Conservation (phyloP, 2,888 invertebrate species). For the Omphaloscelis lunosa region DNA sequence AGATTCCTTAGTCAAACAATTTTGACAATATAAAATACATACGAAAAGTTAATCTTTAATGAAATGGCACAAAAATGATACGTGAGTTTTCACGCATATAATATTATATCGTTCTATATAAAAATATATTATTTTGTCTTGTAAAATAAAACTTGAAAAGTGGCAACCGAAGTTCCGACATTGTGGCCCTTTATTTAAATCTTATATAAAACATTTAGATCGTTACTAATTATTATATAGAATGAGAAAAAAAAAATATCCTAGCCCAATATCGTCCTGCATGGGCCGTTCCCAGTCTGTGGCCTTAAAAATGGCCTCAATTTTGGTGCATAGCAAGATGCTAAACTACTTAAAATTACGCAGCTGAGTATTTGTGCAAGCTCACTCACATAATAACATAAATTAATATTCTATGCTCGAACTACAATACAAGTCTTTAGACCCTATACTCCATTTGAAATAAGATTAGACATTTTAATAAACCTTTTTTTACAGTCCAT, state of each 20-base stretch:
- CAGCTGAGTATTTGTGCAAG: conserved; percentile 59
- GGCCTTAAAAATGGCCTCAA: conserved; percentile 5
- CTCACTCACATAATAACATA: conserved; percentile 45
- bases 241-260: background rate
- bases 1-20: conserved; percentile 33
- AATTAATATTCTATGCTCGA: conserved; percentile 13
- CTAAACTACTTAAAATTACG: conserved; percentile 34
- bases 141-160: background rate
- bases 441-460: no score
- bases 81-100: background rate
- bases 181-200: background rate
- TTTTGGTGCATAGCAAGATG: conserved; percentile 18
- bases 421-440: conserved; percentile 24
- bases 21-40: conserved; percentile 21
- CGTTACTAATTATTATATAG: background rate
- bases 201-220: background rate
- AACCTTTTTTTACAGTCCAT: no score
- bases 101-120: background rate
- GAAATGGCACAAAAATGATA: conserved; percentile 57
- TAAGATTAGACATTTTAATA: no score
- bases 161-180: background rate
- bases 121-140: background rate
- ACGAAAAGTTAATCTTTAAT: conserved; percentile 8
- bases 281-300: background rate
- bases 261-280: background rate